Evolutionary conservation across 2,888 invertebrate genomes (phyloP), one percentile per base, ranked within the genome.

Genomic region (Cephalotes varians): DNA sequence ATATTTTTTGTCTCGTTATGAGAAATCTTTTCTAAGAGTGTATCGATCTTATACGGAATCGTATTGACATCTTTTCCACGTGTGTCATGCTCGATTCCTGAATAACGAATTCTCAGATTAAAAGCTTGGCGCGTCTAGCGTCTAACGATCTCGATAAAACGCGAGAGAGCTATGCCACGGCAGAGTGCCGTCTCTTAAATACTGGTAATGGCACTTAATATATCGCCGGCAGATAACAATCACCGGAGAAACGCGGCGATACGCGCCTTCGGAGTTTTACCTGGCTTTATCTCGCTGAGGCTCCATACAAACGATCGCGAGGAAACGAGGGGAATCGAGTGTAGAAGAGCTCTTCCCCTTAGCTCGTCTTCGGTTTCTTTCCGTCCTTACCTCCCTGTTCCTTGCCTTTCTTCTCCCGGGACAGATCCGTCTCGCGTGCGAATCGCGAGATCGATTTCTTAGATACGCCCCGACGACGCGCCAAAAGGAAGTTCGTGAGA

Each of bases 161-260:
- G 73, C 77, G 74, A 80, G 74, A 77, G 82, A 85, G 81, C 85
- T 81, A 87, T 18, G 40, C 86, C 82, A 88, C 84, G 84, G 88
- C 87, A 88, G 88, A 34, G 28, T 86, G 89, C 91, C 92, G 91
- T 89, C 93, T 92, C 92, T 93, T 93, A 93, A 93, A 93, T 93
- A 93, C 93, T 91, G 92, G 92, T 93, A 93, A 93, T 93, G 93
- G 91, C 90, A 91, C 90, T 93, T 93, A 93, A 93, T 93, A 93
- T 92, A 93, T 93, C 93, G 93, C 91, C 89, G 83, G 77, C 81
- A 93, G 93, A 93, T 93, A 93, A 93, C 92, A 93, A 93, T 93
- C 93, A 91, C 90, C 88, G 88, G 89, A 89, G 90, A 89, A 91
- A 91, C 85, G 90, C 88, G 81, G 86, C 91, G 88, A 90, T 90